Base-by-base conservation (phyloP, 2,113 vertebrate species). In the Forbesichthys agassizii region DNA sequence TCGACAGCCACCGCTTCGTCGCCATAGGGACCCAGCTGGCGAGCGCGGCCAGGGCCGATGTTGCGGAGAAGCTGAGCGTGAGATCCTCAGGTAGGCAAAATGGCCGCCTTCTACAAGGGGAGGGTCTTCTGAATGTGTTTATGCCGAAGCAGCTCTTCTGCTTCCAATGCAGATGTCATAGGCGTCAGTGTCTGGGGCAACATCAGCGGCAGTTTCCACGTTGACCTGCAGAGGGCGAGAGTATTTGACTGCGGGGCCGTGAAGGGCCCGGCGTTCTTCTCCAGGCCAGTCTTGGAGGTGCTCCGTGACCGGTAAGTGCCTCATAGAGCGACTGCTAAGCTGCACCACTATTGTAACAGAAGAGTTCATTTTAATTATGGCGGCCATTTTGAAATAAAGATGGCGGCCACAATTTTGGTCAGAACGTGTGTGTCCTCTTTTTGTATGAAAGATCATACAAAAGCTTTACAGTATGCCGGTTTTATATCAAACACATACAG, bases 121-220 rank as follows among this genome's bases (percentile, higher is more conserved):
- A 6, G 4, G 36, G 36, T 42, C 7, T 42, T 42, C 36, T 8
- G 7, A 5, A 3, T 42, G 36, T 42, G 36, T 42, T 42, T 42
- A 27, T 27, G 27, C 27, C 2, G 5, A 42, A 8, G 36, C 36
- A 42, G 49, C 3, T 52, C 51, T 5, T 71, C n/a, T 69, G 77
- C 75, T 56, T 48, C 82, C 77, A 1, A 74, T 79, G 33, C 64
- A 99, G 98, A 91, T 70, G 80, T 98, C 46, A 93, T 85, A 86
- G 84, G 95, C 6, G 88, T 99, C n/a, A 92, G 96, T 0, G 78
- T 98, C 42, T 99, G 98, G 97, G 97, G 97, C 20, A 97, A 98
- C 76, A 88, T 96, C 77, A 93, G 91, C 62, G 95, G 94, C 33
- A 85, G 68, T 67, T 95, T 89, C 73, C 91, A 93, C n/a, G 48